A percentile compares a stretch with the other conserved stretches of the same genome.
phyloP scores from a whole-genome alignment of 2,797 vertebrate species.

The Xiphophorus birchmanni region DNA sequence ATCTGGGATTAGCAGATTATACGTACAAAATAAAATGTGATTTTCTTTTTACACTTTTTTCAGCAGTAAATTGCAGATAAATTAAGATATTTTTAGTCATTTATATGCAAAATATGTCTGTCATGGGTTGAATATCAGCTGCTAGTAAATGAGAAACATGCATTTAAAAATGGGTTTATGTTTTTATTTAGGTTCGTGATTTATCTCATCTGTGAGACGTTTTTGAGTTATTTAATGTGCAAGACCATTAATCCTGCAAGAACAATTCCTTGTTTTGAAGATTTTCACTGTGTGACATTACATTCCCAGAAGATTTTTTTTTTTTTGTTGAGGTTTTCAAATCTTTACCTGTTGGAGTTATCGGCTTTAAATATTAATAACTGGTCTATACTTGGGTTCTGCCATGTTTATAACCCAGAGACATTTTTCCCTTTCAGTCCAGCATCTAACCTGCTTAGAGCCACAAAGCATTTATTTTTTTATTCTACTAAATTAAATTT shows the following conservation, averaged over 20 bases:
- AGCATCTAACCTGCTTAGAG: no score
- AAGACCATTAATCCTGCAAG: background rate
- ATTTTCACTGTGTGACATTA: background rate
- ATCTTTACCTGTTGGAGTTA: background rate
- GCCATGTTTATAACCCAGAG: no score
- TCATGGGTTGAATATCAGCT: background rate
- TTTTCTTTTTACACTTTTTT: no score
- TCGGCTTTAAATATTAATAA: no score
- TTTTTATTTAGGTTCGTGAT: background rate
- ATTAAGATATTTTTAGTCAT: background rate
- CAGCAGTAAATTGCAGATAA: background rate
- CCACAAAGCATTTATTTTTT: no score
- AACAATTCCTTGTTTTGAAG: no score
- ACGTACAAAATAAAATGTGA: no score
- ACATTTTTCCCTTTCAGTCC: no score
- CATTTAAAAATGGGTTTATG: background rate
- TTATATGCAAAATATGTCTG: background rate
- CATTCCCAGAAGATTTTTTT: fast-evolving
- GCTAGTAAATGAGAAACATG: background rate
- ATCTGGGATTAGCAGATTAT: background rate
- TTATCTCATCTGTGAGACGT: background rate
- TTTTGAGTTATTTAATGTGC: background rate
- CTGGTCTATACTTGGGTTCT: no score
- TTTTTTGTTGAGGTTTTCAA: background rate
- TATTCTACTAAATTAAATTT: no score